Base-by-base conservation (phyloP, 2,113 vertebrate genomes). In the Vanacampus margaritifer region DNA sequence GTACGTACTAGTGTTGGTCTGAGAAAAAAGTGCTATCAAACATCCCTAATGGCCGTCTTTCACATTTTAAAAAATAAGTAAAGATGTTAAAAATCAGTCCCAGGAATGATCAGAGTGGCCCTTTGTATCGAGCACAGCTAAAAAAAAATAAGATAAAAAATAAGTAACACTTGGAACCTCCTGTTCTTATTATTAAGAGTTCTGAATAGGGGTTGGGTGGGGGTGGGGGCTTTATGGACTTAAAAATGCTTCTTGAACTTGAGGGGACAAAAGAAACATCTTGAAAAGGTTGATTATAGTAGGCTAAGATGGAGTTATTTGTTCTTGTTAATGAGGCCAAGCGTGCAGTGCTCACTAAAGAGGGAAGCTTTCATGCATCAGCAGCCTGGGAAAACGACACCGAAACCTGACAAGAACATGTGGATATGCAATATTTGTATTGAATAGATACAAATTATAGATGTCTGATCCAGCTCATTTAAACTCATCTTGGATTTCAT, bases 111-210 rank as follows among this genome's bases (percentile, higher is more conserved):
- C 83, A 81, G 80, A 82, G 87, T 78, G 82, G 76, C 43, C 67
- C 76, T 67, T 75, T 74, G 64, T 89, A 89, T 90, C 82, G 67
- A 82, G 73, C 86, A 72, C 85, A 83, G 84, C 73, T 41, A 5
- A 45, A 17, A 45, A 6, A 86, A 89, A 88, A 82, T n/a, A 90
- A 88, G 83, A 84, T 84, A 86, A 89, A 86, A 79, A 81, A 67
- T 87, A 32, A 4, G 75, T 74, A 75, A 80, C 63, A 75, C 77
- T 74, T 68, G 79, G 78, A 80, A 24, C 1, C 2, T 80, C 45
- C 68, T 75, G 64, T 74, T 67, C 35, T 78, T 65, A 76, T 81
- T 45, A 5, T 71, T 82, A 19, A 68, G 72, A 70, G 84, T 80
- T 83, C 84, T 87, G 91, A 76, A 75, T 32, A 77, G 78, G 51